phyloP scores from a whole-genome alignment of 2,888 invertebrate species.

The Sepioteuthis lessoniana region DNA sequence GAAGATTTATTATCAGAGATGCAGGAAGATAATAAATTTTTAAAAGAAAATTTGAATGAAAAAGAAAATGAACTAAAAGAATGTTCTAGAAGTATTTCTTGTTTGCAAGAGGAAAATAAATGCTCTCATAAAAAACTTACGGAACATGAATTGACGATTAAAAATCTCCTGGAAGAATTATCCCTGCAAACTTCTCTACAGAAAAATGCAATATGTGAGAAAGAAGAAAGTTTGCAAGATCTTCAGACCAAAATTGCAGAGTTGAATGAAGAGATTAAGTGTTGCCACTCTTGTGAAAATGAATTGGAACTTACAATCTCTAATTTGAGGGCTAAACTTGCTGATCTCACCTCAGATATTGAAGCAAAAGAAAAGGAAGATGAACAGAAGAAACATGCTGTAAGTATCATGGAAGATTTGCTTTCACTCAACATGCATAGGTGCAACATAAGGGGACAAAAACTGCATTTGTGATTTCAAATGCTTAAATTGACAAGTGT shows the following conservation, averaged over 20 bases:
- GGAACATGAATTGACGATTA: not conserved
- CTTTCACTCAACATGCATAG: not conserved
- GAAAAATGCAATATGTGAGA: not conserved
- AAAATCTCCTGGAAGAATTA: not conserved
- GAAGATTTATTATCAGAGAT: not conserved
- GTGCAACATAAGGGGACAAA: not conserved
- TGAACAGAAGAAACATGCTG: not conserved
- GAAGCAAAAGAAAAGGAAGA: conserved; percentile 23
- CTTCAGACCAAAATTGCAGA: not conserved
- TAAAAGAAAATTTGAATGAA: not conserved
- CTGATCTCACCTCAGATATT: conserved; percentile 35
- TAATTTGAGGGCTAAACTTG: not conserved
- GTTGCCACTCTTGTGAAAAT: not conserved
- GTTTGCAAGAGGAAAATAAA: not conserved
- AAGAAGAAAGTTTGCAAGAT: not conserved
- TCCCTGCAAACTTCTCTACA: not conserved
- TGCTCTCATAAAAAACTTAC: not conserved
- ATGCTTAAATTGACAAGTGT: not conserved
- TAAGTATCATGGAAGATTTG: conserved; percentile 40
- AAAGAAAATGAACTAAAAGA: not conserved
- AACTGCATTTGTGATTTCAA: not conserved
- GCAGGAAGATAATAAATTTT: not conserved
- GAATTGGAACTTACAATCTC: not conserved
- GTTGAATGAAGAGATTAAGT: not conserved
- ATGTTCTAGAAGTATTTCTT: not conserved